Conservation (phyloP, 2,888 invertebrate genomes). For the Spilosoma lubricipeda region DNA sequence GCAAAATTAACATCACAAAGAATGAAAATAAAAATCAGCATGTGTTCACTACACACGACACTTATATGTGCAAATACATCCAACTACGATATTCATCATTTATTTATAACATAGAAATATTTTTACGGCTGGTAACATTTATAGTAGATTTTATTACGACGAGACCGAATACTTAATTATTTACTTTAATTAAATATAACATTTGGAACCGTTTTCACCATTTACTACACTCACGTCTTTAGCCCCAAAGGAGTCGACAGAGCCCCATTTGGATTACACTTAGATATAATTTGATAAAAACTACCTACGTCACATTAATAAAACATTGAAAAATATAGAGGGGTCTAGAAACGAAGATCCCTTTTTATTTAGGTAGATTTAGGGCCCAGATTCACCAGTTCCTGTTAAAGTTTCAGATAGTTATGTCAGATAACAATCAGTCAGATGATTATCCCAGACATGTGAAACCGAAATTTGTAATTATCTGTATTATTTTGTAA, state of each 20-base stretch:
- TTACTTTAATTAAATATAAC: not conserved
- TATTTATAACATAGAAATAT: not conserved
- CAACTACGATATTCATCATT: not conserved
- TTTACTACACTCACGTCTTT: not conserved
- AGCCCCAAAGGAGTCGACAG: not conserved
- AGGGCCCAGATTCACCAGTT: no score
- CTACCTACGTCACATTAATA: not conserved
- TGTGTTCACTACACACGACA: not conserved
- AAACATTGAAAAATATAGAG: no score
- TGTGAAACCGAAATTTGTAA: no score
- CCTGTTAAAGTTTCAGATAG: no score
- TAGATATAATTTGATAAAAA: not conserved
- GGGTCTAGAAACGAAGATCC: not conserved
- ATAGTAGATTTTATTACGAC: not conserved
- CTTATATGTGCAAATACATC: not conserved
- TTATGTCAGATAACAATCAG: no score
- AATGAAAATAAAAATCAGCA: constrained; percentile 8
- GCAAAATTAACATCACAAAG: constrained; percentile 2
- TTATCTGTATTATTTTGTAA: no score
- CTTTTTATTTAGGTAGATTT: no score
- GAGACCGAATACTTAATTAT: not conserved
- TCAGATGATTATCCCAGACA: no score
- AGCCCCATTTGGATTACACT: not conserved
- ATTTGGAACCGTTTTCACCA: no score
- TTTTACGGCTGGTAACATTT: not conserved